These are phyloP conservation scores for Catharus fuscescens DNA, from an alignment of 2,113 vertebrate genomes.

Conservation along the genomic window DNA sequence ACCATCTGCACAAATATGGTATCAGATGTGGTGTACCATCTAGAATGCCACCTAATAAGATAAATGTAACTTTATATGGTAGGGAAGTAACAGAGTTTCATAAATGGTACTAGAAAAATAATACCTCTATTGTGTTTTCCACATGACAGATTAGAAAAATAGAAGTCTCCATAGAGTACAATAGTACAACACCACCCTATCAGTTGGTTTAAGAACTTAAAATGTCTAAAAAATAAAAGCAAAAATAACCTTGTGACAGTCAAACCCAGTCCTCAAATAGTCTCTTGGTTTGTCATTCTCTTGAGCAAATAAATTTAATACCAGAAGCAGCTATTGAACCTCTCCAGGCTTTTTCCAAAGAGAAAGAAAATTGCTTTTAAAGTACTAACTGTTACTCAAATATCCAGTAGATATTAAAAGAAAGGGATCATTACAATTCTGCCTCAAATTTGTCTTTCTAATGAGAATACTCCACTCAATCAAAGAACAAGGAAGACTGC, in stretches of 20 bases:
- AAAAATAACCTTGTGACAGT: background rate
- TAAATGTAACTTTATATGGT: background rate
- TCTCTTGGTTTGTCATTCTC: background rate
- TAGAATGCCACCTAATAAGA: background rate
- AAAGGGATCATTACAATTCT: background rate
- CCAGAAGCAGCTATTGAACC: background rate
- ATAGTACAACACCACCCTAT: too few relatives aligned
- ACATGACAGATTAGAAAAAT: background rate
- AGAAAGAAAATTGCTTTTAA: background rate
- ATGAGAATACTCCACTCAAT: background rate
- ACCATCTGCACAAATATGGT: background rate
- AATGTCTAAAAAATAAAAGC: background rate
- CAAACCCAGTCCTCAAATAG: background rate
- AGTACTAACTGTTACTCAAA: background rate
- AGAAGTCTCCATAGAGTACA: background rate
- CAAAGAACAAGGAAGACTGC: background rate
- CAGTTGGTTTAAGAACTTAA: background rate
- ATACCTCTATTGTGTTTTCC: background rate
- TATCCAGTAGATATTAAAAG: background rate
- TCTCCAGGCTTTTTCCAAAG: background rate
- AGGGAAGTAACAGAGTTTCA: background rate
- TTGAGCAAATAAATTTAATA: background rate
- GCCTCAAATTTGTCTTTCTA: background rate
- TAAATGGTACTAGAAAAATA: background rate
- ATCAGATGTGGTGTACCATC: background rate